Evolutionary conservation across 2,113 vertebrate genomes (phyloP), one percentile per base, ranked within the genome.

Genomic region (Vidua macroura): DNA sequence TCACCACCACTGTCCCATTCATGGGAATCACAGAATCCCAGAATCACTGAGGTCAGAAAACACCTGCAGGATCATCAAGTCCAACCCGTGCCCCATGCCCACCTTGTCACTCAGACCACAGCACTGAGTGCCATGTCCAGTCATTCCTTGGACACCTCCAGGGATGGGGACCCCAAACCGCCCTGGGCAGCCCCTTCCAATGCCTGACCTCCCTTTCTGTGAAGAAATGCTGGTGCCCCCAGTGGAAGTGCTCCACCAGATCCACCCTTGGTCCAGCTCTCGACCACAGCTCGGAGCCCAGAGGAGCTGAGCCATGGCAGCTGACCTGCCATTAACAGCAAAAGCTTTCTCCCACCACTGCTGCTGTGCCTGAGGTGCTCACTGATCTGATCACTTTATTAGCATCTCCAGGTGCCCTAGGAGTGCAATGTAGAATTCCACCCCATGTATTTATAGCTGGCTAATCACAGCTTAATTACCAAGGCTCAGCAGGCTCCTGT

Each of bases 381-480:
- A 39, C 69, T 46, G 73, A 5, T 20, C 68, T 56, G 73, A 19
- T 31, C 80, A 1, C 78, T 33, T 19, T 44, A 48, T 55, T 21
- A 78, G 55, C 86, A 82, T 55, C 87, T 49, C 23, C 18, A 1
- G 28, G 64, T 92, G 75, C 88, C 95, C 95, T 94, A 27, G 4
- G 62, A 97, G 96, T 63, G 86, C 95, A 89, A 19, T 33, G 37
- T 39, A 81, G 88, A 83, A 89, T 95, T 96, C 96, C 60, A 30
- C 94, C 55, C 81, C 84, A 63, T 31, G 78, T 96, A 96, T 97
- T 96, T 96, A 95, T 88, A 97, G 97, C 90, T 51, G 81, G 96
- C 97, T 98, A 98, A 98, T 98, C 98, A 97, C 97, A 97, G 96
- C 96, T 98, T 98, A 98, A 98, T 98, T 98, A 97, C 97, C 93